phyloP scores from a whole-genome alignment of 35 echinoderm and acorn worm genomes.

The Heliocidaris tuberculata region DNA sequence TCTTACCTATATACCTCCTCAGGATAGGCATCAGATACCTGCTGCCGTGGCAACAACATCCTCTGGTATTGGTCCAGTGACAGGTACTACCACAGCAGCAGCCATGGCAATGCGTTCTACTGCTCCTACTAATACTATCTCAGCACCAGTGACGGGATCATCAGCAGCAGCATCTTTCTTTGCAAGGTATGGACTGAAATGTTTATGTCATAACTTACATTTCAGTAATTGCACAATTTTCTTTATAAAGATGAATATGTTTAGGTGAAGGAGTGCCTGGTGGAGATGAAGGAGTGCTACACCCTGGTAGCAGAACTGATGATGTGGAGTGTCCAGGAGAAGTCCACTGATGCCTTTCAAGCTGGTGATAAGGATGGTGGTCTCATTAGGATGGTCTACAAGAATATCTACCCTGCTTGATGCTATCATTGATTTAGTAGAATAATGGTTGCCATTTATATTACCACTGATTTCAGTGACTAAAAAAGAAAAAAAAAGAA shows the following conservation, averaged over 20 bases:
- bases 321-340: neutral
- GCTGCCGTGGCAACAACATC: constrained; percentile 13
- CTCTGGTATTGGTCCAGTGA: neutral
- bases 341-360: neutral
- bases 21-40: constrained; percentile 46
- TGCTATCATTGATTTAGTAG: neutral
- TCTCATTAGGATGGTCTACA: neutral
- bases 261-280: neutral
- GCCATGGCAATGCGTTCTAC: neutral
- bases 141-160: constrained; percentile 52
- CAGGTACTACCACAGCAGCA: neutral
- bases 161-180: constrained; percentile 86
- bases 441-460: neutral
- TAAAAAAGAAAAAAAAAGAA: no score
- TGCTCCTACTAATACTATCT: constrained; percentile 30
- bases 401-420: neutral
- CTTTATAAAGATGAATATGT: neutral
- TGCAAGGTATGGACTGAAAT: constrained; percentile 63
- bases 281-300: neutral
- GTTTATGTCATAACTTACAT: neutral
- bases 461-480: no score
- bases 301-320: neutral
- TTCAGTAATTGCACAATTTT: neutral
- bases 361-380: no score
- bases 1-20: constrained; percentile 54